Conservation (phyloP, 2,113 vertebrate species). For the Vimba vimba region DNA sequence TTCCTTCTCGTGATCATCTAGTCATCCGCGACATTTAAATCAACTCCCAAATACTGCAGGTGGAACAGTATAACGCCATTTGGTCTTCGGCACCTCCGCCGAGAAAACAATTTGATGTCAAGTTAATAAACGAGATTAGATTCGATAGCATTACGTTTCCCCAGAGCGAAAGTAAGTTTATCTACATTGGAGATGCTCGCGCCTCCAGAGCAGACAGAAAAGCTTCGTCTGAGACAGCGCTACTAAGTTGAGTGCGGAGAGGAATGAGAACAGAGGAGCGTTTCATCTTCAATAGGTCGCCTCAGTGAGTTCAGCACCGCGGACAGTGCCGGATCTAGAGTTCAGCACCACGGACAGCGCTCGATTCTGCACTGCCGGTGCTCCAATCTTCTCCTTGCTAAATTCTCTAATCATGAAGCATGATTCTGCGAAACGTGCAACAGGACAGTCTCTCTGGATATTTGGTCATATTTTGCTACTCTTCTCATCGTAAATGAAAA, state of each 20-base stretch:
- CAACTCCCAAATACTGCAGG: constrained; percentile 70
- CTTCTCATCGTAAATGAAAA: not conserved
- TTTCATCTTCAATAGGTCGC: constrained; percentile 47
- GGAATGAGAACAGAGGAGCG: constrained; percentile 44
- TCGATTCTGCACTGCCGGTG: not conserved
- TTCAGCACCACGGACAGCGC: constrained; percentile 10
- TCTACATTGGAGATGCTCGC: constrained; percentile 30
- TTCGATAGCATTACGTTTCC: constrained; percentile 34
- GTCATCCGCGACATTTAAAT: constrained; percentile 66
- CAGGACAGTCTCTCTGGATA: constrained; percentile 13
- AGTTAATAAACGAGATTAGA: constrained; percentile 18
- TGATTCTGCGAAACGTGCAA: constrained; percentile 24
- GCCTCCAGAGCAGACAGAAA: constrained; percentile 21
- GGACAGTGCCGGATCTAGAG: constrained; percentile 56
- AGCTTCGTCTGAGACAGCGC: constrained; percentile 25
- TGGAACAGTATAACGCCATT: constrained; percentile 57
- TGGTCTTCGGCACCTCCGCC: constrained; percentile 65
- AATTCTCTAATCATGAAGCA: not conserved
- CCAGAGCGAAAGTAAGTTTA: constrained; percentile 44
- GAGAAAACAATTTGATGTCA: constrained; percentile 15
- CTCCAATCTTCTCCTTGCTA: not conserved
- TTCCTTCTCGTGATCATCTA: constrained; percentile 62
- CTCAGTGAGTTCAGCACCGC: constrained; percentile 65
- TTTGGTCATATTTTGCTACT: not conserved
- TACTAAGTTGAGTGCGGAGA: constrained; percentile 32